Percentiles rank a stretch among this genome's conserved stretches.
These are phyloP conservation scores for Dioctria linearis DNA, from an alignment of 2,888 invertebrate genomes.

Conservation along the genomic window DNA sequence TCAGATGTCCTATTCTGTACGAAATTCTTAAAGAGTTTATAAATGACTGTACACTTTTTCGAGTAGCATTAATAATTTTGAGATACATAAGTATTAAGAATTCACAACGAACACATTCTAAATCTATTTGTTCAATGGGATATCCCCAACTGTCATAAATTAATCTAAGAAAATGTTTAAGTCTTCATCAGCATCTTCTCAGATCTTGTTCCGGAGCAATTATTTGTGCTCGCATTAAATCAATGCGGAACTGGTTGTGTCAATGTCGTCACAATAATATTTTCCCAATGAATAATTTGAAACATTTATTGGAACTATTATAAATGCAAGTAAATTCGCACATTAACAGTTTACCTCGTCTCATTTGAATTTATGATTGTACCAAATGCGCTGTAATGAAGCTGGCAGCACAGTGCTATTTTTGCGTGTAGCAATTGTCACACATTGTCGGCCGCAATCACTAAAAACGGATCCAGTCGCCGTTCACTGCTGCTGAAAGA, in stretches of 20 bases:
- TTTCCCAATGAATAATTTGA: constrained; percentile 38
- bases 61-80: no score
- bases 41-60: no score
- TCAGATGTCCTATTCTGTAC: no score
- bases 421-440: constrained; percentile 37
- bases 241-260: constrained; percentile 27
- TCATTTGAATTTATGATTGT: constrained; percentile 23
- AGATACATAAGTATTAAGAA: background rate
- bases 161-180: constrained; percentile 23
- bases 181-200: constrained; percentile 8
- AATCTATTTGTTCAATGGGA: constrained; percentile 15
- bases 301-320: constrained; percentile 39
- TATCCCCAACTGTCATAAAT: constrained; percentile 32
- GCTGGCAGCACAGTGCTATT: background rate
- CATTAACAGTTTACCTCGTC: constrained; percentile 29
- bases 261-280: constrained; percentile 15
- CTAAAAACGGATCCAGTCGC: constrained; percentile 43
- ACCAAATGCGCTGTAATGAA: constrained; percentile 12
- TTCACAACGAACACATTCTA: background rate
- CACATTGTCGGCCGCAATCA: constrained; percentile 32
- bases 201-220: constrained; percentile 36
- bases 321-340: constrained; percentile 6
- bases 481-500: background rate
- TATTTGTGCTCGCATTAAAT: constrained; percentile 17
- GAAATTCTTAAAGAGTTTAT: no score